Conservation (phyloP, 2,797 vertebrate genomes). For the Takifugu ocellatus region DNA sequence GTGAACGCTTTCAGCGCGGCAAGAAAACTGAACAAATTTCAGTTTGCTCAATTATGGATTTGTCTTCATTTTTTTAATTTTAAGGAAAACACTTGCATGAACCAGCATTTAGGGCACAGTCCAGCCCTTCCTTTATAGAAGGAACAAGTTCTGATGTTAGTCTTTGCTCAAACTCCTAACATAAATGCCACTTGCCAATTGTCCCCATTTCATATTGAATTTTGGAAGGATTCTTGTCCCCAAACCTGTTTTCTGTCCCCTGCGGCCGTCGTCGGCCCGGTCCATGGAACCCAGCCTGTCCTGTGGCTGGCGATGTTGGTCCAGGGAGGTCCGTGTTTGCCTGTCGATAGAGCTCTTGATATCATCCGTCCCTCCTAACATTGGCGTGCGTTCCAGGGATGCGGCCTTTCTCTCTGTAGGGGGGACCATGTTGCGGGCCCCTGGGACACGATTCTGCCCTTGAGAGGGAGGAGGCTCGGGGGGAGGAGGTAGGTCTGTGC, state of each 20-base stretch:
- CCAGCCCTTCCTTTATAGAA: too few relatives aligned
- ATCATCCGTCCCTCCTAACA: constrained; percentile 81
- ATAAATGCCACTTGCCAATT: not conserved
- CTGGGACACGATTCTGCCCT: constrained; percentile 84
- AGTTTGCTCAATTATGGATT: constrained; percentile 6
- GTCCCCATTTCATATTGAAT: not conserved
- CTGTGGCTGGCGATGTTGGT: constrained; percentile 88
- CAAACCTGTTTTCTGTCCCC: constrained; percentile 86
- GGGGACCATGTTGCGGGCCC: constrained; percentile 74
- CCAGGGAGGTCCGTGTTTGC: constrained; percentile 86
- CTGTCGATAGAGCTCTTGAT: constrained; percentile 87
- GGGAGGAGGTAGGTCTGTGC: constrained; percentile 95
- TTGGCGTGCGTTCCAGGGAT: constrained; percentile 90
- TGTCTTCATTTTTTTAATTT: not conserved
- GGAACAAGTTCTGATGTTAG: too few relatives aligned
- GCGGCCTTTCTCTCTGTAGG: constrained; percentile 88
- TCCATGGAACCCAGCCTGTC: constrained; percentile 91
- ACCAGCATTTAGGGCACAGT: too few relatives aligned
- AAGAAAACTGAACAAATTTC: constrained; percentile 54
- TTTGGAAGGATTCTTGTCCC: constrained; percentile 1
- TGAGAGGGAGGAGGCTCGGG: constrained; percentile 96
- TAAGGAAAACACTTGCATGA: not conserved
- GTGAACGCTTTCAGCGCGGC: constrained; percentile 61
- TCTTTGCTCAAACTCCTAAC: too few relatives aligned
- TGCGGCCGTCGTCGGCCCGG: constrained; percentile 84